phyloP scores from a whole-genome alignment of 2,888 invertebrate species.

The Tenthredo distinguenda region DNA sequence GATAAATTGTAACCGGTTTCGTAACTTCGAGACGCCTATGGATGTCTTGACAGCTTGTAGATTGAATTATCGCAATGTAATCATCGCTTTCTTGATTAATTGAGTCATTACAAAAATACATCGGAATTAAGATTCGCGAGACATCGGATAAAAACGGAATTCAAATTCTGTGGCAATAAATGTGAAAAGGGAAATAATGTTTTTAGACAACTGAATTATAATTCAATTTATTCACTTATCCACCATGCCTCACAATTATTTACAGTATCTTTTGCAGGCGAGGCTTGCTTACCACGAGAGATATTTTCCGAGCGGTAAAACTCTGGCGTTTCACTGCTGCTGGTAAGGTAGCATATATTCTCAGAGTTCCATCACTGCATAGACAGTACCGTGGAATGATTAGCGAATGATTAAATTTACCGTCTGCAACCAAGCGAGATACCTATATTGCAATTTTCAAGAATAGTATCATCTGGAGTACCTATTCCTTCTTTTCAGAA shows the following conservation, averaged over 20 bases:
- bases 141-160: background rate
- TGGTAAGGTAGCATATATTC: constrained; percentile 32
- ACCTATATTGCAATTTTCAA: background rate
- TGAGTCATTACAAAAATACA: background rate
- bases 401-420: constrained; percentile 20
- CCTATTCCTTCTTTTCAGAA: background rate
- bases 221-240: background rate
- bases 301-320: background rate
- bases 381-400: background rate
- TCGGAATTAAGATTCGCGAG: background rate
- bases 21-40: background rate
- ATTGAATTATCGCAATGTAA: constrained; percentile 22
- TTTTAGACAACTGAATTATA: background rate
- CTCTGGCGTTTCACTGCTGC: constrained; percentile 6
- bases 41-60: constrained; percentile 13
- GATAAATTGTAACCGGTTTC: constrained; percentile 1
- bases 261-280: background rate
- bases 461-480: background rate
- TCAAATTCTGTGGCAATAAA: background rate
- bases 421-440: constrained; percentile 8
- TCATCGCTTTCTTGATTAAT: constrained; percentile 1
- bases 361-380: background rate
- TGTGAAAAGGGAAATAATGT: background rate
- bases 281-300: constrained; percentile 1
- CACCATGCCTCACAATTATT: background rate